Evolutionary conservation across 2,888 invertebrate genomes (phyloP).

Genomic region (Cephus nigrinus): DNA sequence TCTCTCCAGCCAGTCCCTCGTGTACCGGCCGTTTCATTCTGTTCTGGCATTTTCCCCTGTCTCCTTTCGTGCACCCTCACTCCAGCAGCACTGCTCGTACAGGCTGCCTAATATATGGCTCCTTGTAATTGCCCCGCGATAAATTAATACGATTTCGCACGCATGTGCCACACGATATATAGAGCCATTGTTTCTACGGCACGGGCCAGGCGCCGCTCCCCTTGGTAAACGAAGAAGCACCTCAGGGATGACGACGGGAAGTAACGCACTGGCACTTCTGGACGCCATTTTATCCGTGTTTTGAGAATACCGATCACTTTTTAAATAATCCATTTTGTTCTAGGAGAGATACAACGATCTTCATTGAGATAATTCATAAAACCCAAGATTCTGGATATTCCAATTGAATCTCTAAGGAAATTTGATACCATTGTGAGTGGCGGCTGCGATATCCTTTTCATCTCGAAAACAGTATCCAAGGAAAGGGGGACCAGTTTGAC

Average conservation of each 20-base stretch:
- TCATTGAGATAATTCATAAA: no score
- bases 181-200: constrained; percentile 48
- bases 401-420: no score
- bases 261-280: no score
- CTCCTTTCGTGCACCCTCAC: background rate
- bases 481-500: background rate
- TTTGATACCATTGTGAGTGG: background rate
- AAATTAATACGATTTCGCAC: constrained; percentile 61
- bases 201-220: constrained; percentile 5
- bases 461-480: background rate
- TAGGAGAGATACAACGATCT: no score
- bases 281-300: no score
- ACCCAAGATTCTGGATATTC: no score
- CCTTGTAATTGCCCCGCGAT: constrained; percentile 61
- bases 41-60: background rate
- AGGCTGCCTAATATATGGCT: constrained; percentile 56
- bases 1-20: background rate
- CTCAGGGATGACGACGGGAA: no score
- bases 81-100: constrained; percentile 26
- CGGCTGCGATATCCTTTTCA: background rate
- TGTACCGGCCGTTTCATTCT: no score
- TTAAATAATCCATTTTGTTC: no score
- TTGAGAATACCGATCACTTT: no score
- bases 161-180: constrained; percentile 56
- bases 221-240: no score